Evolutionary conservation across 2,888 invertebrate species (phyloP).

Genomic region (Conops quadrifasciatus): DNA sequence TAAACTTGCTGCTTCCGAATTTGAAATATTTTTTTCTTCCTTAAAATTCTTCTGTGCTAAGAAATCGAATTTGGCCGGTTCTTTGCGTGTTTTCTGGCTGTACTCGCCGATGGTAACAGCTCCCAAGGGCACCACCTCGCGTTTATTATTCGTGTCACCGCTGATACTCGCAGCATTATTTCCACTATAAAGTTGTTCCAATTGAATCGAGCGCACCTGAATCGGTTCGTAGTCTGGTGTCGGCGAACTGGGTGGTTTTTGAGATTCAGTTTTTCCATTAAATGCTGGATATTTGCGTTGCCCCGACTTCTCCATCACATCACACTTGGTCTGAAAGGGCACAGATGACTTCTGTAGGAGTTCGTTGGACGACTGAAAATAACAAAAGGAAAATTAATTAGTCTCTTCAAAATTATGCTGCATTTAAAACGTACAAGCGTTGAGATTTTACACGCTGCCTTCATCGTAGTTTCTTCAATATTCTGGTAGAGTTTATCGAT

Average conservation of each 20-base stretch:
- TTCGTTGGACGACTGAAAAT: not conserved
- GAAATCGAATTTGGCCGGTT: slow-evolving; percentile 79
- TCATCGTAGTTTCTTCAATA: not conserved
- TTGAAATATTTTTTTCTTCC: not conserved
- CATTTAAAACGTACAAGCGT: slow-evolving; percentile 55
- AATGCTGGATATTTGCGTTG: slow-evolving; percentile 21
- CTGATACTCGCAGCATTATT: slow-evolving; percentile 61
- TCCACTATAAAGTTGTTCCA: slow-evolving; percentile 50
- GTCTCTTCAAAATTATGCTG: not conserved
- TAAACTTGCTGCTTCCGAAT: slow-evolving; percentile 67
- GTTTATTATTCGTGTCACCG: slow-evolving; percentile 65
- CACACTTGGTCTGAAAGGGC: not conserved
- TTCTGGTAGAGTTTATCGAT: slow-evolving; percentile 31
- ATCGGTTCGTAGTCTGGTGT: slow-evolving; percentile 56
- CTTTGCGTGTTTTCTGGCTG: slow-evolving; percentile 68
- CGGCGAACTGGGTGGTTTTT: slow-evolving; percentile 54
- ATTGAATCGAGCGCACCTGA: slow-evolving; percentile 39
- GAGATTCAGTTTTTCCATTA: not conserved
- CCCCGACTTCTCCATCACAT: slow-evolving; percentile 37
- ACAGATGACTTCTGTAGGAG: not conserved
- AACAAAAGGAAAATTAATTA: not conserved
- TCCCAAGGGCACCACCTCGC: slow-evolving; percentile 70
- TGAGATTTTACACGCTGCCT: slow-evolving; percentile 39
- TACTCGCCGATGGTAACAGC: slow-evolving; percentile 78
- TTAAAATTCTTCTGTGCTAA: slow-evolving; percentile 57